Evolutionary conservation across 2,797 vertebrate species (phyloP), one percentile per base, ranked within the genome.

Genomic region (Myotis myotis): DNA sequence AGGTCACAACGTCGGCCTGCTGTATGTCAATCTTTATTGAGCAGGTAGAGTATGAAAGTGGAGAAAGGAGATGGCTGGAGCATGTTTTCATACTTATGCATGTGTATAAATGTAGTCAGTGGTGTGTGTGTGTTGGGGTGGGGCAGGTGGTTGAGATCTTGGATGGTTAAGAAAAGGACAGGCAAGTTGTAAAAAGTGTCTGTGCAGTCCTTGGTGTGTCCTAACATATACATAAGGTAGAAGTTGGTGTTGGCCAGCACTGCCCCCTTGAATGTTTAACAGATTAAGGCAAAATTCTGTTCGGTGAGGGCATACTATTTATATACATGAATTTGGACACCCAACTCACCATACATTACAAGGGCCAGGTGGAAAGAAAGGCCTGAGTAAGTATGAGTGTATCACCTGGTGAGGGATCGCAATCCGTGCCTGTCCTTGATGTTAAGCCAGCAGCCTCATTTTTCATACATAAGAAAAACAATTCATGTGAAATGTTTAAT

Each of bases 401-500:
- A 1, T 41, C 72, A 51, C 4, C n/a, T 25, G 17, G 25, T 15
- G 30, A 41, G 30, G 38, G 62, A 87, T 71, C 16, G 25, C 23
- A 85, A 7, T 75, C 19, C 10, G 38, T 23, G 23, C 25, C 33
- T 22, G 57, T 60, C 51, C 66, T 64, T 71, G 22, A 38, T 81
- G 78, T 30, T 33, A 53, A 72, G 28, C 47, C 30, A 22, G 33
- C 17, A 22, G 66, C 20, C 30, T 92, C 49, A 16, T 71, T 70
- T 70, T 94, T 64, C 57, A 92, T n/a, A 30, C 71, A 25, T 5
- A 66, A 38, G 15, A 64, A 83, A 92, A 87, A 38, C 5, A 84
- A 33, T 53, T 85, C 7, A 74, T 78, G 90, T 83, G 66, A 90
- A 81, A 82, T 90, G 38, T 87, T 94, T 81, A 84, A 74, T 64